A percentile compares a stretch with the other conserved stretches of the same genome.
Evolutionary conservation across 2,888 invertebrate species (phyloP).

Genomic region (Latrodectus elegans): DNA sequence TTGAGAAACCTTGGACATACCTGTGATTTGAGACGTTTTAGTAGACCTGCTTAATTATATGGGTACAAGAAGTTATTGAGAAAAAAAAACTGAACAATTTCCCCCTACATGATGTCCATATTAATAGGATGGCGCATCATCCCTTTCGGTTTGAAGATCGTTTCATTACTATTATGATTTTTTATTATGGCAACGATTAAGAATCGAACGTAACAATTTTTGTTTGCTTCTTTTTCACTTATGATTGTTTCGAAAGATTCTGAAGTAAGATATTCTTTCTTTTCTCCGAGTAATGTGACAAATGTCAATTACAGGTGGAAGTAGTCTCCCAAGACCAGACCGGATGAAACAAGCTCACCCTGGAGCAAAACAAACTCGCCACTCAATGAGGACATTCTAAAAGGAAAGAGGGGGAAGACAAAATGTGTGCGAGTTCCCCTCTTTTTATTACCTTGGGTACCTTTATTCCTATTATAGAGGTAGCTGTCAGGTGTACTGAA

Average conservation of each 20-base stretch:
- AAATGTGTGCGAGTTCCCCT: not conserved
- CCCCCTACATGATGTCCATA: slow-evolving; percentile 39
- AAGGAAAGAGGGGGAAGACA: not conserved
- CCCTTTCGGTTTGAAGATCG: slow-evolving; percentile 12
- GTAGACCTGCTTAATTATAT: slow-evolving; percentile 57
- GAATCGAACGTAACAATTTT: slow-evolving; percentile 3
- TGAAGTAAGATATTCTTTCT: slow-evolving; percentile 7
- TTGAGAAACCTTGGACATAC: slow-evolving; percentile 43
- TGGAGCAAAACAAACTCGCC: slow-evolving; percentile 53
- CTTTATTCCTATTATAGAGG: not conserved
- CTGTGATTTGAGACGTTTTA: slow-evolving; percentile 57
- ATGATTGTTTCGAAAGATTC: slow-evolving; percentile 20
- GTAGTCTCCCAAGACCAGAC: slow-evolving; percentile 42
- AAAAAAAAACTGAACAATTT: slow-evolving; percentile 45
- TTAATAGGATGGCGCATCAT: slow-evolving; percentile 42
- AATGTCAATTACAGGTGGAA: slow-evolving; percentile 59
- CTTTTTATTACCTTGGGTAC: slow-evolving; percentile 4
- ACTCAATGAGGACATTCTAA: slow-evolving; percentile 36
- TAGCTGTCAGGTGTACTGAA: not conserved
- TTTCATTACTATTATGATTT: slow-evolving; percentile 57
- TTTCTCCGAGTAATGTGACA: slow-evolving; percentile 47
- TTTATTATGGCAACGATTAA: slow-evolving; percentile 61
- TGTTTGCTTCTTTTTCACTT: slow-evolving; percentile 28
- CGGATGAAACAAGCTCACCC: slow-evolving; percentile 58
- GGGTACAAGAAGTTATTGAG: slow-evolving; percentile 29